Evolutionary conservation across 2,888 invertebrate species (phyloP).

Genomic region (Ashinkailepas kermadecensis): DNA sequence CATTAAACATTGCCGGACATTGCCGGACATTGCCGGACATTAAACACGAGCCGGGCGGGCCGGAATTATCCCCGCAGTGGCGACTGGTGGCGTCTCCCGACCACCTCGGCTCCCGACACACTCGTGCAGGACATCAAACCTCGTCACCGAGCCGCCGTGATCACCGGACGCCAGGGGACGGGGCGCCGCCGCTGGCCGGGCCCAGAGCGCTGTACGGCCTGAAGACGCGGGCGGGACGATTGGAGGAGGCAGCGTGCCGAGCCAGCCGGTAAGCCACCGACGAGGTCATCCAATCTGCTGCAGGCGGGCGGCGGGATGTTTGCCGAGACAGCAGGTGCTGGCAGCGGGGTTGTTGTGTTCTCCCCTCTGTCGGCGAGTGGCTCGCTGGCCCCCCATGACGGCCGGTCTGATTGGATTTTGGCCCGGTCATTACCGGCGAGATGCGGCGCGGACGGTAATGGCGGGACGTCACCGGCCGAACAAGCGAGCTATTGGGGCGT

Average conservation of each 20-base stretch:
- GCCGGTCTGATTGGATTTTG: neutral
- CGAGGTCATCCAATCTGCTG: too few relatives aligned
- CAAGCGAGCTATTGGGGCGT: neutral
- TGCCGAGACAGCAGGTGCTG: neutral
- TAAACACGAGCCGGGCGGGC: too few relatives aligned
- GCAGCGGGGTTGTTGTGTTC: neutral
- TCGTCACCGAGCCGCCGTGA: neutral
- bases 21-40: too few relatives aligned
- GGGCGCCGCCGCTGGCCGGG: too few relatives aligned
- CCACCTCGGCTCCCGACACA: too few relatives aligned
- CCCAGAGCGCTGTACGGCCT: neutral
- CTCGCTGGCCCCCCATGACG: neutral
- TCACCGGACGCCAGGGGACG: neutral
- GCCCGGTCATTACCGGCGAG: neutral
- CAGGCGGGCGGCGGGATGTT: neutral
- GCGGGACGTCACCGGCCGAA: neutral
- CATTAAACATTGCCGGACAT: too few relatives aligned
- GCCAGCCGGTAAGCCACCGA: neutral
- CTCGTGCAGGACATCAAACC: too few relatives aligned
- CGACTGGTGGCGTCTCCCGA: too few relatives aligned
- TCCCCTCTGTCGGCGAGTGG: neutral
- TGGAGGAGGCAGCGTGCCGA: neutral
- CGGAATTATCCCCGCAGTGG: too few relatives aligned
- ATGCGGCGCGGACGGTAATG: neutral
- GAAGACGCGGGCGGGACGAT: neutral